Evolutionary conservation across 2,888 invertebrate genomes (phyloP).

Genomic region (Drosophila mercatorum): DNA sequence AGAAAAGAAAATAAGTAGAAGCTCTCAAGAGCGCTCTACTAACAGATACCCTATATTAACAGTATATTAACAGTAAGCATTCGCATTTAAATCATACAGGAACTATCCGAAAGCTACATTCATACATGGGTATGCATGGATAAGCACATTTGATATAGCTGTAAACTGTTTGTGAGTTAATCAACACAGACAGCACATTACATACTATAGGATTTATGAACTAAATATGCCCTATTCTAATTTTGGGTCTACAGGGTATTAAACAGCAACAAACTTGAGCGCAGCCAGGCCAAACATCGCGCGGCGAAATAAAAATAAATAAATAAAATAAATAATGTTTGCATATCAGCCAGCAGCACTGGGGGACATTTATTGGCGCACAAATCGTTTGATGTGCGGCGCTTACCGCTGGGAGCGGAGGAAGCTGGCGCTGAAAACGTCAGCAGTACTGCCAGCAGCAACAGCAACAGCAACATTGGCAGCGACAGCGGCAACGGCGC

Average conservation of each 20-base stretch:
- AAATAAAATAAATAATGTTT: conserved; percentile 77
- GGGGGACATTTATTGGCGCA: conserved; percentile 79
- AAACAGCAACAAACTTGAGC: conserved; percentile 56
- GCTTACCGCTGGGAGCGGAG: conserved; percentile 57
- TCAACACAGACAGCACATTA: background rate
- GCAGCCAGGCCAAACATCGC: conserved; percentile 68
- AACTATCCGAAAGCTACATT: background rate
- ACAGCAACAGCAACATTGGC: conserved; percentile 35
- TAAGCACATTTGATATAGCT: too few species aligned
- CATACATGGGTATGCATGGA: background rate
- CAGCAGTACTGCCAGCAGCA: conserved; percentile 22
- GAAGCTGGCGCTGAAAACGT: conserved; percentile 59
- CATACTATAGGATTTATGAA: too few species aligned
- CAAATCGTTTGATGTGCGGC: conserved; percentile 77
- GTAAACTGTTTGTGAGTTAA: background rate
- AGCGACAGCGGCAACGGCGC: conserved; percentile 22
- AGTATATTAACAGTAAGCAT: background rate
- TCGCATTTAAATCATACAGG: background rate
- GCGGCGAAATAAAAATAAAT: conserved; percentile 68
- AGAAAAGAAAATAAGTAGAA: conserved; percentile 22
- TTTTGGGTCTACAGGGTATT: background rate
- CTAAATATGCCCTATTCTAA: background rate
- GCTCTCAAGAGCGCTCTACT: background rate
- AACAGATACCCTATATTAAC: conserved; percentile 17
- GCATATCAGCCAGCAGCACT: conserved; percentile 73